Percentiles rank a stretch among this genome's conserved stretches.
Conservation (phyloP, 1,140 invertebrate species). For the Tetramorium alpestre region DNA sequence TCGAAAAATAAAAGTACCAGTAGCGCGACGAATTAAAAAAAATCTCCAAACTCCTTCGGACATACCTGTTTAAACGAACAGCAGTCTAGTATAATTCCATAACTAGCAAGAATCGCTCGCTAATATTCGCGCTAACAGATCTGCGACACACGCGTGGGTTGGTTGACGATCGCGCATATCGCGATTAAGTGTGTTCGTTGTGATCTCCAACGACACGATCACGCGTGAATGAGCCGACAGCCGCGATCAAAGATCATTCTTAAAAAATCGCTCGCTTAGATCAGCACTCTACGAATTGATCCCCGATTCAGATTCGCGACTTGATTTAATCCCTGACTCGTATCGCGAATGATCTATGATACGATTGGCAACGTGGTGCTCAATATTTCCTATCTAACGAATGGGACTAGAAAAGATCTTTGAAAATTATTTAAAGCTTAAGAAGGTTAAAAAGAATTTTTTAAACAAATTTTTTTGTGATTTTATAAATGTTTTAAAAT, state of each 20-base stretch:
- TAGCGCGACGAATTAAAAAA: neutral
- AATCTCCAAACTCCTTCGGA: neutral
- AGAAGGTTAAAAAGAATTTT: neutral
- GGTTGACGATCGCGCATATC: slow-evolving; percentile 33
- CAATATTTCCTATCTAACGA: neutral
- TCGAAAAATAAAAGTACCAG: neutral
- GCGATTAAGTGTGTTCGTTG: slow-evolving; percentile 38
- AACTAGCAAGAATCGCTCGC: slow-evolving; percentile 4
- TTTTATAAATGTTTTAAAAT: neutral
- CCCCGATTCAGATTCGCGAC: neutral
- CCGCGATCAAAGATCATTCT: slow-evolving; percentile 21
- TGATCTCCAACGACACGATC: slow-evolving; percentile 27
- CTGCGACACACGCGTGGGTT: slow-evolving; percentile 37
- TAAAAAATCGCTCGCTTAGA: slow-evolving; percentile 36
- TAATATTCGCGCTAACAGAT: slow-evolving; percentile 42
- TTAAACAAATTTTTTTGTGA: neutral
- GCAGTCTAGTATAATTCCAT: slow-evolving; percentile 24
- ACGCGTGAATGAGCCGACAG: slow-evolving; percentile 32
- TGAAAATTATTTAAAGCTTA: neutral
- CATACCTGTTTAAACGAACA: slow-evolving; percentile 11
- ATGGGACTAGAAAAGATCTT: neutral
- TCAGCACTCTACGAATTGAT: slow-evolving; percentile 12
- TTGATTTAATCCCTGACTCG: neutral
- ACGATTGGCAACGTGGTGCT: neutral
- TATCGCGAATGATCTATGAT: slow-evolving; percentile 1